Base-by-base conservation (phyloP, 1,140 invertebrate species). In the Drosophila kurseongensis region DNA sequence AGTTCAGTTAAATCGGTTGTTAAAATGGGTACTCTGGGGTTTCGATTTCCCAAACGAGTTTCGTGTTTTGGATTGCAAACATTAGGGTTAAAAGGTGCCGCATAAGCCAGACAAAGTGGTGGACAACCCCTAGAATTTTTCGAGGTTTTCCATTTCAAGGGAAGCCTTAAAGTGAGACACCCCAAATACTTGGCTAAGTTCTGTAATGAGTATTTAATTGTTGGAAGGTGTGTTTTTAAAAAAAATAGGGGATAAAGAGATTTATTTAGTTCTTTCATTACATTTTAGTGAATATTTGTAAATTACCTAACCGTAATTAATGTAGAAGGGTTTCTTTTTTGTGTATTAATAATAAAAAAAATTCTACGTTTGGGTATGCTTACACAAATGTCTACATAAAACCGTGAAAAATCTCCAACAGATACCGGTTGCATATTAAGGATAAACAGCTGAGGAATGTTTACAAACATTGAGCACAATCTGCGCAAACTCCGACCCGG, bases 1-100 rank as follows among this genome's bases (percentile, higher is more conserved):
- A 83, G 84, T 84, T 89, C 77, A 90, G 84, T 90, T 89, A 89
- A 89, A 90, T 89, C 80, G 80, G 68, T 68, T 84, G 85, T 80
- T 65, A 89, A 89, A 89, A 63, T 84, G 59, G 59, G 45, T 40
- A 8, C 23, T 14, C 36, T 10, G 18, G 1, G 61, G 48, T 69
- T 74, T 38, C 18, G 63, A 59, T 84, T 73, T 65, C 44, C 63
- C 54, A 44, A 63, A 47, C 29, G 16, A 50, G 61, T 72, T 81
- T 66, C 45, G 18, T 14, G 23, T 63, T 57, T 32, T 35, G 18
- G 29, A 42, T 51, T 67, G 62, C 59, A 16, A 56, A n/a, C 50
- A n/a, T 8, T 18, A 45, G 76, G 85, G 80, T 89, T 47, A 80
- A 84, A 83, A 66, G 84, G 77, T 78, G 60, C 60, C 50, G 44